Base-by-base conservation (phyloP, 2,113 vertebrate genomes). In the Leptodactylus fuscus region DNA sequence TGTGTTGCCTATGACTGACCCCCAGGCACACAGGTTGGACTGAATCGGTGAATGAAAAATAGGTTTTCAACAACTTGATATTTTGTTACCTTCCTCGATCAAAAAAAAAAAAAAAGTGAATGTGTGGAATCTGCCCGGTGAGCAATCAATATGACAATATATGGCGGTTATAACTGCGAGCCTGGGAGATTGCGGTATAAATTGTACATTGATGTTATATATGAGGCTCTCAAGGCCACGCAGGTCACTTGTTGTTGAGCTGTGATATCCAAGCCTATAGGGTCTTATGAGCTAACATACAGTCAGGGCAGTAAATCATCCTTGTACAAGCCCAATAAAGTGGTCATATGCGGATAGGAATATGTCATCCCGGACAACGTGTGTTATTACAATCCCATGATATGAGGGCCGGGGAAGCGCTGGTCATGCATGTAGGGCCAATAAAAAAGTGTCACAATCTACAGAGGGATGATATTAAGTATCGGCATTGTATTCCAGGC, bases 101-200 rank as follows among this genome's bases (percentile, higher is more conserved):
- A 12, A 34, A 29, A 32, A 2, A 73, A 73, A 24, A 36, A 29
- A 49, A 73, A 44, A 24, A 67, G 22, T 27, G 49, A 41, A 60
- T 60, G 44, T 24, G 38, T 29, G 38, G 58, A 41, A 81, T 24
- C 22, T 73, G 32, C 51, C 70, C 22, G 24, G 22, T 15, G 3
- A 75, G 70, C 81, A 55, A 83, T 83, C 81, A 83, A 83, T 83
- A 83, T 75, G 36, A 60, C 49, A 38, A 67, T 78, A 53, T 78
- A 78, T 85, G 49, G 76, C 60, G 51, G 12, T 53, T 67, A 78
- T 85, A 78, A 79, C 27, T 70, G 44, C 76, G n/a, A 38, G 83
- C 46, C 74, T 62, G 18, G 10, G 29, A 69, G 83, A 85, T 78
- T 78, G 83, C 60, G 20, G 83, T 78, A 51, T 85, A 85, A 85